A percentile compares a stretch with the other conserved stretches of the same genome.
Conservation (phyloP, 2,888 invertebrate genomes). For the Pyrgus malvae region DNA sequence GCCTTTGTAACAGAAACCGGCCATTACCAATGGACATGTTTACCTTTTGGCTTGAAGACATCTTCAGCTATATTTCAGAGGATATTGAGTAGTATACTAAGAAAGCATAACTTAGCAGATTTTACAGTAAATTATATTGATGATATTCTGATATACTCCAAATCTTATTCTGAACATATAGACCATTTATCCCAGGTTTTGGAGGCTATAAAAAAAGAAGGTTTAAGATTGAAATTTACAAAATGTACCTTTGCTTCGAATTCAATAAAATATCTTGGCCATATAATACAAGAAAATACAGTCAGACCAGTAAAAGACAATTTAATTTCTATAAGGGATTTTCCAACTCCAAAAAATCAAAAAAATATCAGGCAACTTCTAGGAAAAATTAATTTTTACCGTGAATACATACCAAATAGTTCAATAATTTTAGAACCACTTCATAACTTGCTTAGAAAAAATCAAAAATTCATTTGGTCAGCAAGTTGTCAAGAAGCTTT, state of each 20-base stretch:
- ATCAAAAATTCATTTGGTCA: neutral
- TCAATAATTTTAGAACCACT: constrained; percentile 24
- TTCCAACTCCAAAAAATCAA: neutral
- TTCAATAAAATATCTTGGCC: constrained; percentile 29
- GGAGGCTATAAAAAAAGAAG: neutral
- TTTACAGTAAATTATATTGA: constrained; percentile 21
- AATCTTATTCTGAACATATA: constrained; percentile 16
- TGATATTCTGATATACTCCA: constrained; percentile 29
- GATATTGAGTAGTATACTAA: constrained; percentile 20
- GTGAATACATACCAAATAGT: constrained; percentile 11
- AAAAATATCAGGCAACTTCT: neutral
- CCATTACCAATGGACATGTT: constrained; percentile 27
- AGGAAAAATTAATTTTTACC: constrained; percentile 38
- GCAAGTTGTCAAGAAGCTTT: neutral
- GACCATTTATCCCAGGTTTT: neutral
- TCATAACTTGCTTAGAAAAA: neutral
- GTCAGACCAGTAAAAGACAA: constrained; percentile 33
- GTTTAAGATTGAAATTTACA: constrained; percentile 23
- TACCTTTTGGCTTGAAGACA: constrained; percentile 29
- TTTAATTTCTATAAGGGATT: neutral
- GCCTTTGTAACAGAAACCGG: constrained; percentile 40
- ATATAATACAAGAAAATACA: constrained; percentile 33
- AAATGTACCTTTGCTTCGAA: constrained; percentile 33
- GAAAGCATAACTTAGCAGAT: constrained; percentile 6
- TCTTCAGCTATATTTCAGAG: constrained; percentile 28